Percentiles rank a stretch among this genome's conserved stretches.
These are phyloP conservation scores for Melanotus villosus DNA, from an alignment of 2,888 invertebrate species.

Conservation along the genomic window DNA sequence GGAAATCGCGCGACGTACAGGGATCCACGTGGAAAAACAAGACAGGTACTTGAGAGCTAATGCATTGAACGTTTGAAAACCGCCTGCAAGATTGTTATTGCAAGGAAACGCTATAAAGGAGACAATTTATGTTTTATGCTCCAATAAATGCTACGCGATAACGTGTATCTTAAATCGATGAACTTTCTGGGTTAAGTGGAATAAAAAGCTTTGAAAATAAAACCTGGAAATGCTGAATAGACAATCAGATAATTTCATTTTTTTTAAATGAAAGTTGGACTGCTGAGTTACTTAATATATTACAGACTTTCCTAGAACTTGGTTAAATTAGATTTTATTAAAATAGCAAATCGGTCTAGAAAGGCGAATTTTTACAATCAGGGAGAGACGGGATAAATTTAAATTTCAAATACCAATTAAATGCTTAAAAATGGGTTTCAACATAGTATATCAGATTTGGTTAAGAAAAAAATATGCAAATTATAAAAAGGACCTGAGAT, in stretches of 20 bases:
- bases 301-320: no score
- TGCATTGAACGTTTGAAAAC: conserved; percentile 25
- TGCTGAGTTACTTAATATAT: no score
- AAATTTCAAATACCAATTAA: no score
- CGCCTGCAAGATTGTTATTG: conserved; percentile 27
- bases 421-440: no score
- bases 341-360: no score
- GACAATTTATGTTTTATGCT: conserved; percentile 32
- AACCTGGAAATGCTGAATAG: neutral
- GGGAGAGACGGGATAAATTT: no score
- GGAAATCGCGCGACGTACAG: neutral
- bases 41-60: conserved; percentile 22
- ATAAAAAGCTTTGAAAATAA: conserved; percentile 1
- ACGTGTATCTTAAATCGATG: conserved; percentile 18
- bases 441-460: no score
- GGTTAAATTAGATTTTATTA: no score
- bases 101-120: conserved; percentile 19
- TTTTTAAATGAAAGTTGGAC: no score
- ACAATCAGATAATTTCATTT: neutral
- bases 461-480: no score
- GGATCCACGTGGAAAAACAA: conserved; percentile 1
- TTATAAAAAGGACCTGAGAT: no score
- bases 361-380: no score
- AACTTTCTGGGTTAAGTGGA: conserved; percentile 6
- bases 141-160: conserved; percentile 26